phyloP scores from a whole-genome alignment of 2,888 invertebrate genomes.

The Venustoraphidia nigricollis region DNA sequence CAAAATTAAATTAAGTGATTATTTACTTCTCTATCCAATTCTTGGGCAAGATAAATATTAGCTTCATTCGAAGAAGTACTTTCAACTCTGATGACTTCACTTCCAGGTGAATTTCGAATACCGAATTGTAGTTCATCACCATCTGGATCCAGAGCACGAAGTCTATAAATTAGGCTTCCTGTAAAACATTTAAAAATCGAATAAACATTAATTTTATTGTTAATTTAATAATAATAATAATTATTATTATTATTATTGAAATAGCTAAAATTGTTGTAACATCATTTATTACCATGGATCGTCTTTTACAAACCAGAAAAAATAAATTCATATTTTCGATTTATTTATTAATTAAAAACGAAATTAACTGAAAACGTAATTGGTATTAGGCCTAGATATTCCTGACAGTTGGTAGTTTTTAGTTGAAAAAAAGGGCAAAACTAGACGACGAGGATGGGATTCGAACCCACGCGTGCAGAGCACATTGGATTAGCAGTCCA shows the following conservation, averaged over 20 bases:
- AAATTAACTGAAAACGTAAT: not conserved
- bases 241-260: not conserved
- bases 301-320: not conserved
- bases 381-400: too few species aligned
- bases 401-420: too few species aligned
- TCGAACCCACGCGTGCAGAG: constrained; percentile 48
- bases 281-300: too few species aligned
- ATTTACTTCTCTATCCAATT: constrained; percentile 76
- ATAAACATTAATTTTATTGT: not conserved
- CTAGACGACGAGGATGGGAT: constrained; percentile 35
- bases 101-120: constrained; percentile 61
- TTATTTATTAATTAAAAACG: not conserved
- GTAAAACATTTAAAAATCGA: not conserved
- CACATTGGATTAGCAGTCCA: constrained; percentile 49
- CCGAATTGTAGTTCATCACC: constrained; percentile 73
- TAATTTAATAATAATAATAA: not conserved
- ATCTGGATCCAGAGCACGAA: constrained; percentile 73
- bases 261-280: not conserved
- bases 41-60: constrained; percentile 72
- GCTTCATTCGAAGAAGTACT: constrained; percentile 69
- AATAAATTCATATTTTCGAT: not conserved
- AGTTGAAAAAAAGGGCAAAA: constrained; percentile 6
- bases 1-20: not conserved
- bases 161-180: constrained; percentile 65
- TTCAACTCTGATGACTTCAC: constrained; percentile 72